Evolutionary conservation across 2,797 vertebrate species (phyloP).

Genomic region (Malacoraja senta): DNA sequence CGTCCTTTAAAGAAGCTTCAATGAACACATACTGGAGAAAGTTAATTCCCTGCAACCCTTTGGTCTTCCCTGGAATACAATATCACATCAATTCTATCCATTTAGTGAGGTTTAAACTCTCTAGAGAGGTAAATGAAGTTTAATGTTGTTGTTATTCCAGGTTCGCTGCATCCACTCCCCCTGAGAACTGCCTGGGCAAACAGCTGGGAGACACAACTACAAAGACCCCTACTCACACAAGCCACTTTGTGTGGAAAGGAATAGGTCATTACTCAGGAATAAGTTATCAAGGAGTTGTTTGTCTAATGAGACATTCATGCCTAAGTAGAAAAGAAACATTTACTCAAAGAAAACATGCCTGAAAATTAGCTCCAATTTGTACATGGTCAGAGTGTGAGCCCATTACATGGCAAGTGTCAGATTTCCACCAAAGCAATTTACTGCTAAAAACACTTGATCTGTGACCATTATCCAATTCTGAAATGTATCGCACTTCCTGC

Average conservation of each 20-base stretch:
- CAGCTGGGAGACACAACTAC: constrained; percentile 56
- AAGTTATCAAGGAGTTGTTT: constrained; percentile 42
- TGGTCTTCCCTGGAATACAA: constrained; percentile 61
- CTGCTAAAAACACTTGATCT: constrained; percentile 16
- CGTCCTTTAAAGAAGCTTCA: constrained; percentile 55
- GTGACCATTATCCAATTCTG: background rate
- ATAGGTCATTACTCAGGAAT: constrained; percentile 46
- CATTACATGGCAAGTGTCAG: constrained; percentile 33
- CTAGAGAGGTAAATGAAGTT: constrained; percentile 54
- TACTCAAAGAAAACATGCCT: constrained; percentile 25
- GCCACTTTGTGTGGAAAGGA: constrained; percentile 53
- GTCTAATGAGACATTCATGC: constrained; percentile 39
- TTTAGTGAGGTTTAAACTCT: constrained; percentile 60
- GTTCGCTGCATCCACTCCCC: constrained; percentile 59
- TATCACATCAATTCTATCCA: constrained; percentile 55
- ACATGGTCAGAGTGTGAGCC: constrained; percentile 40
- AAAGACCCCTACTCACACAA: constrained; percentile 49
- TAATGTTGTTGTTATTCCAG: constrained; percentile 60
- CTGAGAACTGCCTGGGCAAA: constrained; percentile 51
- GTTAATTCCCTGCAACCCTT: constrained; percentile 71
- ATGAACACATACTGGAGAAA: constrained; percentile 56
- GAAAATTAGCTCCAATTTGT: constrained; percentile 36
- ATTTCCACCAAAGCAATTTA: constrained; percentile 39
- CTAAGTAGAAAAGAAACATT: constrained; percentile 40
- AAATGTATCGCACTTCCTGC: background rate